Conservation (phyloP, 2,888 invertebrate species). For the Epirrhoe tristata region DNA sequence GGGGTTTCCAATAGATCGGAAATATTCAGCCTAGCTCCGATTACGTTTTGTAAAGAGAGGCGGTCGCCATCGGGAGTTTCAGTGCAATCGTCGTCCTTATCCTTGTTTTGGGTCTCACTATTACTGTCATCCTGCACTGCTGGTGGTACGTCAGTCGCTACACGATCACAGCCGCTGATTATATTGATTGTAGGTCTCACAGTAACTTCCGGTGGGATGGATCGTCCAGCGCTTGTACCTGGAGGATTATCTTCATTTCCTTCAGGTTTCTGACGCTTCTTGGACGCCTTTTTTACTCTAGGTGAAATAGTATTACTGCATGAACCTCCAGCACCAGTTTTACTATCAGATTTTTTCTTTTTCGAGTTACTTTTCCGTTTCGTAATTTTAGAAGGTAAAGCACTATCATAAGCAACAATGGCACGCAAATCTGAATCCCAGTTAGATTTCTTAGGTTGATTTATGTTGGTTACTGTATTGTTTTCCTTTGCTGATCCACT, state of each 20-base stretch:
- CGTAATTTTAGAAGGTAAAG: slow-evolving; percentile 31
- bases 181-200: slow-evolving; percentile 70
- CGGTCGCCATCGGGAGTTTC: slow-evolving; percentile 78
- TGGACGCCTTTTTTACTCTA: slow-evolving; percentile 48
- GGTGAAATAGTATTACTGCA: slow-evolving; percentile 37
- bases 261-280: slow-evolving; percentile 51
- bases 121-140: slow-evolving; percentile 40
- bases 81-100: slow-evolving; percentile 52
- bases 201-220: slow-evolving; percentile 31
- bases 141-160: slow-evolving; percentile 26
- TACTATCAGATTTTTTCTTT: slow-evolving; percentile 46
- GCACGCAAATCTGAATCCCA: slow-evolving; percentile 77
- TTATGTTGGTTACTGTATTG: slow-evolving; percentile 41
- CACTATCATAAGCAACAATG: slow-evolving; percentile 50
- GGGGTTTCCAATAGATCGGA: slow-evolving; percentile 85
- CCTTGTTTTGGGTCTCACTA: slow-evolving; percentile 53
- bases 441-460: slow-evolving; percentile 53
- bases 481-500: slow-evolving; percentile 49
- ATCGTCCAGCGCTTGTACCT: slow-evolving; percentile 13
- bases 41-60: slow-evolving; percentile 71
- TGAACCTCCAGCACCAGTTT: slow-evolving; percentile 35
- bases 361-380: slow-evolving; percentile 49
- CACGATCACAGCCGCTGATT: slow-evolving; percentile 48
- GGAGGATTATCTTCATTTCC: slow-evolving; percentile 42
- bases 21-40: slow-evolving; percentile 76